Evolutionary conservation across 2,888 invertebrate genomes (phyloP), one percentile per base, ranked within the genome.

Genomic region (Teleogryllus oceanicus): DNA sequence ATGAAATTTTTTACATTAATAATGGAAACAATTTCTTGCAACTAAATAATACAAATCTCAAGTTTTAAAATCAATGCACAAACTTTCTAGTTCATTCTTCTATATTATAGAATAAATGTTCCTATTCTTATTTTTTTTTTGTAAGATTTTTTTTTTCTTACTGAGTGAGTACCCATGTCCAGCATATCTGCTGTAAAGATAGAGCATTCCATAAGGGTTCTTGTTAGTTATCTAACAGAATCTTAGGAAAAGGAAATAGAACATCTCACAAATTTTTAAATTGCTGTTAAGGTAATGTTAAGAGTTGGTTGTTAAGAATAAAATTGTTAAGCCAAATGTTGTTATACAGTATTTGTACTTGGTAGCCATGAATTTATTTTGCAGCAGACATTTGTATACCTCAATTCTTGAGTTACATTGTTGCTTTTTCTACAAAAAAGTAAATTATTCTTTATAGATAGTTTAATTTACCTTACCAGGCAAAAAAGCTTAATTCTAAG

Each of bases 401-500:
- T 62, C 62, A 13, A 13, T 13, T 18, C 62, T 18, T 13, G 62
- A 62, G 37, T 37, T 37, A 37, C 37, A 37, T 37, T 37, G 37
- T 37, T 37, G 37, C 37, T 37, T 37, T 37, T 37, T 37, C 37
- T 37, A 37, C 37, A 37, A 37, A 37, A 37, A 37, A 37, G 62
- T 18, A 62, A 62, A 62, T 18, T n/a, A 62, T 62, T 62, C n/a
- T 62, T 62, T 62, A 62, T 13, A 62, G 62, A 62, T n/a, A 62
- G n/a, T 62, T 62, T 62, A n/a, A 62, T n/a, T 62, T 62, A 62
- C 62, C n/a, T n/a, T n/a, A 62, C n/a, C n/a, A 62, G 62, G 62
- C 62, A 62, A 18, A 62, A 37, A 62, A 62, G 62, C 62, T 62
- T 62, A 62, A 18, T 18, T 62, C 13, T 62, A n/a, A 62, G n/a